phyloP scores from a whole-genome alignment of 2,797 vertebrate genomes.

The Selene dorsalis region DNA sequence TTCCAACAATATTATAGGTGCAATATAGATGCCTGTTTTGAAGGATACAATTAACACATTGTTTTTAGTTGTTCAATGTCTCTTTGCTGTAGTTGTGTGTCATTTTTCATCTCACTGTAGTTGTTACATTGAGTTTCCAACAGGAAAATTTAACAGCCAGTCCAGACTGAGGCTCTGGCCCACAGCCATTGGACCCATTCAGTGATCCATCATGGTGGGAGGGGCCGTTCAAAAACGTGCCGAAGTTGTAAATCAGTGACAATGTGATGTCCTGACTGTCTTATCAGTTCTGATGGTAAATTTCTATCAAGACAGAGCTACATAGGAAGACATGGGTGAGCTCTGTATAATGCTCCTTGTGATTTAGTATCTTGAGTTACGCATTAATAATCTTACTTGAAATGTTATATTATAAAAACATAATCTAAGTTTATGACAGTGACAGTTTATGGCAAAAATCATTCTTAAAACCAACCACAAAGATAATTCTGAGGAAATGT shows the following conservation, averaged over 20 bases:
- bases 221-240: background rate
- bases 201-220: background rate
- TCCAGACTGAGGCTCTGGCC: background rate
- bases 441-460: background rate
- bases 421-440: background rate
- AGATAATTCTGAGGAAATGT: background rate
- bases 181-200: background rate
- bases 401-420: background rate
- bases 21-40: background rate
- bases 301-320: background rate
- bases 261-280: background rate
- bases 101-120: background rate
- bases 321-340: background rate
- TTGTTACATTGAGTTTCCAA: background rate
- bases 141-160: background rate
- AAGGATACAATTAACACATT: background rate
- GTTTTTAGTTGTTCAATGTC: background rate
- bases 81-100: background rate
- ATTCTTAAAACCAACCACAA: background rate
- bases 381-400: background rate
- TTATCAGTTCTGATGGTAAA: background rate
- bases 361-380: background rate
- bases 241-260: background rate
- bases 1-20: background rate
- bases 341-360: background rate